Evolutionary conservation across 2,113 vertebrate species (phyloP).

Genomic region (Antechinus flavipes): DNA sequence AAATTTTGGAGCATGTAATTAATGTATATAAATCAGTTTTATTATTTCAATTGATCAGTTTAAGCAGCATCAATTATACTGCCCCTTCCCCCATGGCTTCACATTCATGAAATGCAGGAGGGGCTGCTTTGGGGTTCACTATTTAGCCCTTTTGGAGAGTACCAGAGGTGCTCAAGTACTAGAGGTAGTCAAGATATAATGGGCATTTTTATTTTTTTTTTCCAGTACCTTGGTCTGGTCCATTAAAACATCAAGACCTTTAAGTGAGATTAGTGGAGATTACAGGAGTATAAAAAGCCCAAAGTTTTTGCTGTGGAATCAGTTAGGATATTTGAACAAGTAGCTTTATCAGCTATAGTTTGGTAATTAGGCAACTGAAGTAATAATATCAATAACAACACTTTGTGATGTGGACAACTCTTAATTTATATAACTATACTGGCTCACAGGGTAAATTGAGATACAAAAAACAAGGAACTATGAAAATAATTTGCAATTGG

Average conservation of each 20-base stretch:
- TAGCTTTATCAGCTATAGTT: background rate
- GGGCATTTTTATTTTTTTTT: too few relatives aligned
- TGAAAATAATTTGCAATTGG: background rate
- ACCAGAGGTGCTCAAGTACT: too few relatives aligned
- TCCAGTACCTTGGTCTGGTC: background rate
- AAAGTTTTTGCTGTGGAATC: background rate
- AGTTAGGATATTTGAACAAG: background rate
- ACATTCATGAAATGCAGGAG: too few relatives aligned
- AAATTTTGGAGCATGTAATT: too few relatives aligned
- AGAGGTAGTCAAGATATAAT: too few relatives aligned
- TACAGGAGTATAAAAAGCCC: background rate
- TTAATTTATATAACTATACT: background rate
- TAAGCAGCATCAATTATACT: too few relatives aligned
- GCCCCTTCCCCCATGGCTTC: too few relatives aligned
- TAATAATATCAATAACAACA: background rate
- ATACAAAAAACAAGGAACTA: background rate
- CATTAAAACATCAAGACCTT: background rate
- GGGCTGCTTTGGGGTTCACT: too few relatives aligned
- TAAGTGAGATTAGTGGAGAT: background rate
- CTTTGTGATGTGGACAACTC: background rate
- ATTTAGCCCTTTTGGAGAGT: too few relatives aligned
- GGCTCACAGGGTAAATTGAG: background rate
- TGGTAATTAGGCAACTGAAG: background rate
- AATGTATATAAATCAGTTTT: too few relatives aligned
- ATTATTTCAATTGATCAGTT: too few relatives aligned